Evolutionary conservation across 2,888 invertebrate species (phyloP).

Genomic region (Leptogaster cylindrica): DNA sequence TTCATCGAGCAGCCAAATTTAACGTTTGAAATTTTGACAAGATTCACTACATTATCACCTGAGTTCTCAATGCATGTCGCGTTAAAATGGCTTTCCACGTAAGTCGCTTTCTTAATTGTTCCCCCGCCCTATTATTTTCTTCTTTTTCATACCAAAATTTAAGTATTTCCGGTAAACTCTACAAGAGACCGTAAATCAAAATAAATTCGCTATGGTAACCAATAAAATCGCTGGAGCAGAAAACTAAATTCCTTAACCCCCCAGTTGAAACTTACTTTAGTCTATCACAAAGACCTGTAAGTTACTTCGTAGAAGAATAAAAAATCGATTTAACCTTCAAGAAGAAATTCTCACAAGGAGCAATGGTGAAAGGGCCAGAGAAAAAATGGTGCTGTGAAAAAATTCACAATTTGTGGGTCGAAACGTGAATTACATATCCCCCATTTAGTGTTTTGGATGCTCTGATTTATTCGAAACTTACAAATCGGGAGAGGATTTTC

Average conservation of each 20-base stretch:
- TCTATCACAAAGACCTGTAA: background rate
- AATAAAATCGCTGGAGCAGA: constrained; percentile 38
- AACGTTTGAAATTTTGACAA: too few species aligned
- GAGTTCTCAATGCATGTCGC: too few species aligned
- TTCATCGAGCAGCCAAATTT: too few species aligned
- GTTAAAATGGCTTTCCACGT: too few species aligned
- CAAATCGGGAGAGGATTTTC: background rate
- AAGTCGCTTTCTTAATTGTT: too few species aligned
- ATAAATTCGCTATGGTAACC: constrained; percentile 28
- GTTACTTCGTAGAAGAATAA: background rate
- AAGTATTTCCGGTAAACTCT: too few species aligned
- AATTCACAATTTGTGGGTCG: background rate
- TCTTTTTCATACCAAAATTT: too few species aligned
- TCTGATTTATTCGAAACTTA: constrained; percentile 20
- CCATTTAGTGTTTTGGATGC: constrained; percentile 10
- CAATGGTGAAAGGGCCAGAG: background rate
- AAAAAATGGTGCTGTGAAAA: background rate
- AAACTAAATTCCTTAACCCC: constrained; percentile 28
- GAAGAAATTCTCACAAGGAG: constrained; percentile 11
- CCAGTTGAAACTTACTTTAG: constrained; percentile 6
- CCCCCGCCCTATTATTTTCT: too few species aligned
- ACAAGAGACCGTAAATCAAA: too few species aligned
- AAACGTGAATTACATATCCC: background rate
- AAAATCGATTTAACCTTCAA: constrained; percentile 12
- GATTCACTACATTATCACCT: too few species aligned